Percentiles rank a stretch among this genome's conserved stretches.
These are phyloP conservation scores for Spinus pinus DNA, from an alignment of 2,797 vertebrate genomes.

Conservation along the genomic window DNA sequence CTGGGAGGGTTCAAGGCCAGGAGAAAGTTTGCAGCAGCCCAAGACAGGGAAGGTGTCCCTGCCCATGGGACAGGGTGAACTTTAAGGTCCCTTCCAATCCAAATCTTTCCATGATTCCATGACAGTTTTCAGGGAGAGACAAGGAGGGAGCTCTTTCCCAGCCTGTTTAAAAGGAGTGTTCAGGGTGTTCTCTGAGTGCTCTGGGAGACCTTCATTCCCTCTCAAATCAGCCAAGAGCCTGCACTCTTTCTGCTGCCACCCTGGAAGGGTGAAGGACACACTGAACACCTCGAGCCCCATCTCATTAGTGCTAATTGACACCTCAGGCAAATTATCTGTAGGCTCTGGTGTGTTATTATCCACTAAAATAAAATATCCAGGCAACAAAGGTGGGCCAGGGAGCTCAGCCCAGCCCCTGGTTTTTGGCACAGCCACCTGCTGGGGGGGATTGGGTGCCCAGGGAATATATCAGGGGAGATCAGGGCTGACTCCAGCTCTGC, in stretches of 20 bases:
- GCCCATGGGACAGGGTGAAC: background rate
- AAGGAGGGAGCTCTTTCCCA: background rate
- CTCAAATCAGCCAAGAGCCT: background rate
- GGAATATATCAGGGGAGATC: background rate
- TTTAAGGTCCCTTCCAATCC: background rate
- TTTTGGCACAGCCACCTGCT: background rate
- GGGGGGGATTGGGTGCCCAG: fast-evolving
- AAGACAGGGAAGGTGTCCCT: background rate
- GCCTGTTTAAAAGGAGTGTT: background rate
- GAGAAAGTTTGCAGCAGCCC: background rate
- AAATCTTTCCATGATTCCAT: background rate
- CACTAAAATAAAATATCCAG: background rate
- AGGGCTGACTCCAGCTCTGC: background rate
- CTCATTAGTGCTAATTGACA: background rate
- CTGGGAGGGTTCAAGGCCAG: background rate
- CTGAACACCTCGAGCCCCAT: fast-evolving
- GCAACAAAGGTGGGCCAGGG: background rate
- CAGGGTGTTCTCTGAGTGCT: background rate
- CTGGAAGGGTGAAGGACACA: background rate
- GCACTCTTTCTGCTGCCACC: background rate
- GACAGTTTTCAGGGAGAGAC: background rate
- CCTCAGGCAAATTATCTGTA: background rate
- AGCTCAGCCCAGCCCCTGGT: background rate
- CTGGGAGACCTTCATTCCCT: background rate
- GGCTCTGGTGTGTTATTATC: background rate